Evolutionary conservation across 1,140 invertebrate genomes (phyloP).

Genomic region (Drosophila subobscura): DNA sequence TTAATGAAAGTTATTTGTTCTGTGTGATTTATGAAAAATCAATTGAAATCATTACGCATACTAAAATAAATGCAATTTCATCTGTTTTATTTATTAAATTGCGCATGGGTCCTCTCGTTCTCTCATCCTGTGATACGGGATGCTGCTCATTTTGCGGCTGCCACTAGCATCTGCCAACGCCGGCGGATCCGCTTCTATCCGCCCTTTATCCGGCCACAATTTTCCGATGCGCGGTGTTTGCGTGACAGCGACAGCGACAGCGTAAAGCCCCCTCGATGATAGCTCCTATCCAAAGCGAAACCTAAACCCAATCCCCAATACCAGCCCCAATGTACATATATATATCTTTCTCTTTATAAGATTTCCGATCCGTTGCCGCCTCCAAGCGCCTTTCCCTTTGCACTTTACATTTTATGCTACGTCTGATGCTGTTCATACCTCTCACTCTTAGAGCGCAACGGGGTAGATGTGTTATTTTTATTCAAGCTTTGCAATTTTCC

Average conservation of each 20-base stretch:
- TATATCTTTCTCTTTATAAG: constrained; percentile 55
- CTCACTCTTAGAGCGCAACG: too few relatives aligned
- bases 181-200: constrained; percentile 3
- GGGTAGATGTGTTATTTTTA: too few relatives aligned
- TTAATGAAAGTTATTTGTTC: constrained; percentile 8
- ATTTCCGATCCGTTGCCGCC: constrained; percentile 66
- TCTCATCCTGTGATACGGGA: constrained; percentile 16
- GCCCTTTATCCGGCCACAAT: constrained; percentile 50
- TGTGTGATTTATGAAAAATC: constrained; percentile 42
- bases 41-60: constrained; percentile 66
- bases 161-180: constrained; percentile 17
- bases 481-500: too few relatives aligned
- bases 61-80: constrained; percentile 71
- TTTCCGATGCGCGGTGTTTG: constrained; percentile 51
- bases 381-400: constrained; percentile 50
- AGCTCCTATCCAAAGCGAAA: constrained; percentile 40
- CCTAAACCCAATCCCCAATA: too few relatives aligned
- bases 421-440: constrained; percentile 37
- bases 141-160: constrained; percentile 60
- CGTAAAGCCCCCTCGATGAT: constrained; percentile 72
- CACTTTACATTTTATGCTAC: constrained; percentile 80
- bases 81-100: constrained; percentile 76
- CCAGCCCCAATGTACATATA: constrained; percentile 44
- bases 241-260: constrained; percentile 50
- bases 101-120: constrained; percentile 34